These are phyloP conservation scores for Mantis religiosa DNA, from an alignment of 2,888 invertebrate species.

Conservation along the genomic window DNA sequence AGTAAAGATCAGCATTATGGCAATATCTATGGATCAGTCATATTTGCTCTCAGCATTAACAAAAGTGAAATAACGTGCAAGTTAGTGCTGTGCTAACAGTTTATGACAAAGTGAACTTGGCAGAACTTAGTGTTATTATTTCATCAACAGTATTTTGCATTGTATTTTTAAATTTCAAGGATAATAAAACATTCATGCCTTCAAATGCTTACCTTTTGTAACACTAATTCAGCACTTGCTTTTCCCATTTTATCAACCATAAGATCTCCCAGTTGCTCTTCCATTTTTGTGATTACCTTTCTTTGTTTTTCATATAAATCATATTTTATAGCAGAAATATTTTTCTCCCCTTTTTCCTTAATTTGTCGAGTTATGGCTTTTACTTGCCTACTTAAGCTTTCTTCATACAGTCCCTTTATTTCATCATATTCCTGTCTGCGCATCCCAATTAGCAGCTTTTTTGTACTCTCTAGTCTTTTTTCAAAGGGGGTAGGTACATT, in stretches of 20 bases:
- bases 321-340: not conserved
- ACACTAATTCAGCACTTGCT: not conserved
- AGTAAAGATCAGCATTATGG: no score
- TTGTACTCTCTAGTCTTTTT: not conserved
- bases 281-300: not conserved
- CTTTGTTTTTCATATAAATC: not conserved
- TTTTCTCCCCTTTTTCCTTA: not conserved
- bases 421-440: not conserved
- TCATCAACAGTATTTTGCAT: no score
- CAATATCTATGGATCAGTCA: no score
- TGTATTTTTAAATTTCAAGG: not conserved
- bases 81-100: no score
- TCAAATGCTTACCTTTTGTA: not conserved
- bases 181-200: not conserved
- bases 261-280: not conserved
- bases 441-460: not conserved
- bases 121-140: no score
- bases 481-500: not conserved
- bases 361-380: not conserved
- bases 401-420: not conserved
- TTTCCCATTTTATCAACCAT: not conserved
- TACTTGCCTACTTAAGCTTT: not conserved
- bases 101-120: no score
- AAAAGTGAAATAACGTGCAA: no score
- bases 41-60: no score